Evolutionary conservation across 2,888 invertebrate genomes (phyloP).

Genomic region (Heliconius aoede): DNA sequence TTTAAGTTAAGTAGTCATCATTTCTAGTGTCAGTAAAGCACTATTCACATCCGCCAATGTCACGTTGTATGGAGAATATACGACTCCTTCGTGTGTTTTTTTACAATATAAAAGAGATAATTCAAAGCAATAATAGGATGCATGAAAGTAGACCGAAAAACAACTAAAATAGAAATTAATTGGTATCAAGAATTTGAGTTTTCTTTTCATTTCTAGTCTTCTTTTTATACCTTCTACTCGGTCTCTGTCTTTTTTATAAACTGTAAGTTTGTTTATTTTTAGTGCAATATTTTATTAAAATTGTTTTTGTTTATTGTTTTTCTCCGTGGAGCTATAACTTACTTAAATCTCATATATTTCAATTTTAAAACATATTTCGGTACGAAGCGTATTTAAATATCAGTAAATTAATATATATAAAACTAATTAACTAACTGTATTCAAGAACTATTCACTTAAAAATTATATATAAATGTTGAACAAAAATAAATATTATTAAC

Average conservation of each 20-base stretch:
- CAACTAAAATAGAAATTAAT: not conserved
- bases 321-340: not conserved
- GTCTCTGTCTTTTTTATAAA: not conserved
- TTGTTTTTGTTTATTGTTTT: not conserved
- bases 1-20: no score
- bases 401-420: not conserved
- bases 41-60: not conserved
- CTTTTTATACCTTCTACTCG: not conserved
- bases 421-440: not conserved
- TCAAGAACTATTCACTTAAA: not conserved
- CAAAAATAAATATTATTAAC: not conserved
- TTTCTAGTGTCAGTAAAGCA: no score
- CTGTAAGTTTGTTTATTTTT: not conserved
- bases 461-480: not conserved
- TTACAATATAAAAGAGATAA: no score
- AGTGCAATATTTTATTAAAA: conserved; percentile 10
- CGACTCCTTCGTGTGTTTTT: no score
- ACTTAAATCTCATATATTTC: not conserved
- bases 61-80: not conserved
- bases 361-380: not conserved
- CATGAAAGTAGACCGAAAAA: not conserved
- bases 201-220: no score
- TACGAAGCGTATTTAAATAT: not conserved
- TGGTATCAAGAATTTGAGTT: not conserved
- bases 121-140: not conserved